Evolutionary conservation across 2,888 invertebrate genomes (phyloP), one percentile per base, ranked within the genome.

Genomic region (Cerceris rybyensis): DNA sequence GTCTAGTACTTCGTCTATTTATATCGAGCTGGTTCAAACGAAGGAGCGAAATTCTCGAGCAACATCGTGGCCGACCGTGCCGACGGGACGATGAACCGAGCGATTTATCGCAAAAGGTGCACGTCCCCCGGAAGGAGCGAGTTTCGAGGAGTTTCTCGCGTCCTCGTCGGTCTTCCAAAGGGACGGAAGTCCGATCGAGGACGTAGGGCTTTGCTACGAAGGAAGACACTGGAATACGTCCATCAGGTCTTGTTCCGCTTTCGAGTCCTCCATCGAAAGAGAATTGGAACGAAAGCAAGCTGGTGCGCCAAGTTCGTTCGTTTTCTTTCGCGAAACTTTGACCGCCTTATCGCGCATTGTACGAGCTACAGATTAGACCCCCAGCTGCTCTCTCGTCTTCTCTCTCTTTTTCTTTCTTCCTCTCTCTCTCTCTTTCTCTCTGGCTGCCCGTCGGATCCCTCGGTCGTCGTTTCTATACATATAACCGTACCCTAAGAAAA

Each of bases 1-100:
- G 76, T 75, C 84, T 84, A 85, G 71, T 66, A 74, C 80, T 75
- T 78, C 54, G 84, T 86, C 85, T 85, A 85, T 85, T 85, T 85
- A 85, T 85, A 85, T 66, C 84, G 74, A n/a, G 58, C 52, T 70
- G 65, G 64, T 74, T 58, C 71, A 71, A 75, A 75, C 61, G 68
- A 75, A 80, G 76, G 66, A 81, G 82, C 60, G 66, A 86, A 83
- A 84, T 84, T 86, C 82, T 83, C 84, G 61, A 75, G 66, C 66
- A 58, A 49, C 60, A 76, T 71, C 64, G 64, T 42, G 52, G 70
- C 50, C 17, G 67, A 68, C 60, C 69, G 64, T 70, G 68, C 50
- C 52, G 75, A 55, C 61, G 41, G 41, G 52, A 58, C 28, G 28
- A 28, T 28, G 28, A 28, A 28, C 28, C 28, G 28, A 28, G 28